Base-by-base conservation (phyloP, 1,140 invertebrate genomes). In the Ylistrum balloti region DNA sequence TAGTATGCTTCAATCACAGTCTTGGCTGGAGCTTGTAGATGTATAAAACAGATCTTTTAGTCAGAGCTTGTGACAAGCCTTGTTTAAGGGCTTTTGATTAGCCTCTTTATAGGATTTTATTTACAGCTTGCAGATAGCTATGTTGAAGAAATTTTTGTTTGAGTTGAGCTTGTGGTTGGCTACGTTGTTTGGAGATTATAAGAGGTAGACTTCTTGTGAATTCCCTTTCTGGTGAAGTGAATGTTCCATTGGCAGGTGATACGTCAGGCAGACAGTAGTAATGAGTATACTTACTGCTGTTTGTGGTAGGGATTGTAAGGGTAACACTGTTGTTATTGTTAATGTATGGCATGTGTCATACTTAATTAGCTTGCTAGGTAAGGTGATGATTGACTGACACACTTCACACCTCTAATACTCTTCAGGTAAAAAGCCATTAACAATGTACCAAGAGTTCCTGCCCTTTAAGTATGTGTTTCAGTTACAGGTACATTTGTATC, bases 391-490 rank as follows among this genome's bases (percentile, higher is more conserved):
- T 74, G 56, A 74, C 56, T 74, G 56, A 17, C 56, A 74, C 22
- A 45, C 41, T 45, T 45, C 41, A 28, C 56, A 74, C 56, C 56
- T 74, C 56, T 74, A n/a, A 74, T n/a, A 74, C 56, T 74, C 22
- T 7, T 9, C 56, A 74, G 56, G 56, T 74, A 74, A n/a, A n/a
- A n/a, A n/a, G 56, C 22, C 56, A 74, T 74, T 74, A 5, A 74
- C 56, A 28, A n/a, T n/a, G n/a, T 28, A 74, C 1, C 56, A 28
- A 20, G 22, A 74, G 56, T 74, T 74, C 56, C 56, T 74, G 22
- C 56, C 56, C 56, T 74, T 74, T 74, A 74, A 74, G 13, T 74
- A 28, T 45, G 17, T 17, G 9, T 17, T 45, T 9, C 41, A 45
- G 41, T 15, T 17, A 45, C 41, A 13, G 41, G 41, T 45, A 45